Evolutionary conservation across 2,797 vertebrate genomes (phyloP).

Genomic region (Phrynocephalus guinanensis): DNA sequence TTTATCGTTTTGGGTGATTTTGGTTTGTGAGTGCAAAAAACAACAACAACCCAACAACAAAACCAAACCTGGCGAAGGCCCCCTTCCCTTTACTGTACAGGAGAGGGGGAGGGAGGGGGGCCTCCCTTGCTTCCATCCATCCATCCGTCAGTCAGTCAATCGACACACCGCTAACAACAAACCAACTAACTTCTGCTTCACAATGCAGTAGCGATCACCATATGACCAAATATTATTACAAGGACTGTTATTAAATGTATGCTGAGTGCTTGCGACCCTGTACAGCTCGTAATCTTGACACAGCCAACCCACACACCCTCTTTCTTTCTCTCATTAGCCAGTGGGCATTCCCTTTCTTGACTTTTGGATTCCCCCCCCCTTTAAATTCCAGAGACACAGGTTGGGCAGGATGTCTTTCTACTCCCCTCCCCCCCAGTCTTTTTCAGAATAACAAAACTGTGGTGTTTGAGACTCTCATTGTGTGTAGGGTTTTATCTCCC

Average conservation of each 20-base stretch:
- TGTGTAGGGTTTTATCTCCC: conserved; percentile 71
- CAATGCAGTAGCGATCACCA: conserved; percentile 74
- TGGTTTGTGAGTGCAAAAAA: conserved; percentile 25
- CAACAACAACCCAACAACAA: too few relatives aligned
- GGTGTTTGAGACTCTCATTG: conserved; percentile 77
- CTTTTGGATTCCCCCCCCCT: conserved; percentile 40
- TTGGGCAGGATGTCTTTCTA: conserved; percentile 55
- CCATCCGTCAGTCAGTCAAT: conserved; percentile 13
- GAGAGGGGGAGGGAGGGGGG: neutral
- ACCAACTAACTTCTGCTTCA: conserved; percentile 65
- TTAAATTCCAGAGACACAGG: conserved; percentile 28
- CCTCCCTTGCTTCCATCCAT: conserved; percentile 66
- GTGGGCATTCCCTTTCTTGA: conserved; percentile 58
- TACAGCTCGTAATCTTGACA: conserved; percentile 57
- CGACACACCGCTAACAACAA: conserved; percentile 52
- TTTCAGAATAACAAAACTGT: conserved; percentile 67
- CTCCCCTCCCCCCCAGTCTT: conserved; percentile 70
- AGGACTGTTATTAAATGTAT: conserved; percentile 80
- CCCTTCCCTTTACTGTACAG: neutral
- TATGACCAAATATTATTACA: conserved; percentile 80
- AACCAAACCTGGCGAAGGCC: neutral
- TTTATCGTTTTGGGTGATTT: neutral
- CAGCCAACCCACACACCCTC: conserved; percentile 52
- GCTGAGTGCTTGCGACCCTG: conserved; percentile 69
- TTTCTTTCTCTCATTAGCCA: conserved; percentile 44